Evolutionary conservation across 2,113 vertebrate genomes (phyloP).

Genomic region (Pelmatolapia mariae): DNA sequence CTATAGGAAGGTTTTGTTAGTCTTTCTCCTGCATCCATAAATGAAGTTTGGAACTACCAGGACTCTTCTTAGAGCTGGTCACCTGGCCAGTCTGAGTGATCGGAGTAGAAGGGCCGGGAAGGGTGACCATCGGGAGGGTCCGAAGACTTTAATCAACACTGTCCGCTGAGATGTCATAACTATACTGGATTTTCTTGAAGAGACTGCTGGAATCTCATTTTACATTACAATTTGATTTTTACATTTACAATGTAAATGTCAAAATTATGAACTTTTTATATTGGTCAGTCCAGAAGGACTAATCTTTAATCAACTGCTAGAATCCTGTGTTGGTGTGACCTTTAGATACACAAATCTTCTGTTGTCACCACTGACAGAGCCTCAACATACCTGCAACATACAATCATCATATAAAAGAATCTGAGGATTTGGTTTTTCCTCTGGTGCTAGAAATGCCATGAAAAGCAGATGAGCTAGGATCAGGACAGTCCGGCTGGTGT

Average conservation of each 20-base stretch:
- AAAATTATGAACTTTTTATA: not conserved
- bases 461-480: not conserved
- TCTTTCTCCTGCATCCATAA: fast-evolving
- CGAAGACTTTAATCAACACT: not conserved
- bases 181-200: not conserved
- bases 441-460: not conserved
- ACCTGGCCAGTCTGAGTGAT: not conserved
- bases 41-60: not conserved
- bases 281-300: not conserved
- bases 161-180: not conserved
- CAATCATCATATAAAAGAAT: not conserved
- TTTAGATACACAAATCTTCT: not conserved
- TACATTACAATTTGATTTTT: fast-evolving
- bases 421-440: not conserved
- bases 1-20: not conserved
- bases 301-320: fast-evolving
- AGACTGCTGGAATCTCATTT: not conserved
- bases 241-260: not conserved
- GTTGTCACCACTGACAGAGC: fast-evolving
- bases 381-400: not conserved
- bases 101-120: not conserved
- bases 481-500: not conserved
- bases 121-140: not conserved
- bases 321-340: not conserved
- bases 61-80: not conserved